Conservation (phyloP, 2,113 vertebrate genomes). For the Empidonax alnorum region DNA sequence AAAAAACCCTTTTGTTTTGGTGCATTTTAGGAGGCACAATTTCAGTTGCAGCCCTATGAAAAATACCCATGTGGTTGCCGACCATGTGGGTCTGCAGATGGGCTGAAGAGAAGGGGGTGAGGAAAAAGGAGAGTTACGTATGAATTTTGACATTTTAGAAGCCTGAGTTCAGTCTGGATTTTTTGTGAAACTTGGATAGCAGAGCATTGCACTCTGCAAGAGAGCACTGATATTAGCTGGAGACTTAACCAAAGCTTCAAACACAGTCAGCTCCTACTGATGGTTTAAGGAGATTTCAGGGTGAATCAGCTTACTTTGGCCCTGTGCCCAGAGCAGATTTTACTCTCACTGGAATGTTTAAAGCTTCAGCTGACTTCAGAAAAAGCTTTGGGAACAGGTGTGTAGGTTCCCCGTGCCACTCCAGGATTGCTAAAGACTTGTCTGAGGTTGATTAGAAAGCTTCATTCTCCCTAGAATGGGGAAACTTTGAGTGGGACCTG, state of each 20-base stretch:
- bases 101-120: background rate
- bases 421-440: background rate
- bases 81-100: background rate
- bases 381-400: background rate
- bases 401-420: background rate
- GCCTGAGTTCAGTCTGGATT: background rate
- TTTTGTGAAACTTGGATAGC: background rate
- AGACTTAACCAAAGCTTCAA: background rate
- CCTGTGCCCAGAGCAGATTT: background rate
- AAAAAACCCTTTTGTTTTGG: background rate
- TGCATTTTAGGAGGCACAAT: background rate
- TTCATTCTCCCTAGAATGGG: background rate
- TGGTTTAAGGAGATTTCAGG: constrained; percentile 5
- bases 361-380: background rate
- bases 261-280: background rate
- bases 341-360: background rate
- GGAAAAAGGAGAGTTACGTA: background rate
- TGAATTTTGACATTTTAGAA: background rate
- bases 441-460: background rate
- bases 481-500: background rate
- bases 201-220: background rate
- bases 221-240: background rate
- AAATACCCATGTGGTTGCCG: background rate
- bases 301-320: background rate
- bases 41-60: background rate